Conservation (phyloP, 2,888 invertebrate species). For the Cosmia pyralina region DNA sequence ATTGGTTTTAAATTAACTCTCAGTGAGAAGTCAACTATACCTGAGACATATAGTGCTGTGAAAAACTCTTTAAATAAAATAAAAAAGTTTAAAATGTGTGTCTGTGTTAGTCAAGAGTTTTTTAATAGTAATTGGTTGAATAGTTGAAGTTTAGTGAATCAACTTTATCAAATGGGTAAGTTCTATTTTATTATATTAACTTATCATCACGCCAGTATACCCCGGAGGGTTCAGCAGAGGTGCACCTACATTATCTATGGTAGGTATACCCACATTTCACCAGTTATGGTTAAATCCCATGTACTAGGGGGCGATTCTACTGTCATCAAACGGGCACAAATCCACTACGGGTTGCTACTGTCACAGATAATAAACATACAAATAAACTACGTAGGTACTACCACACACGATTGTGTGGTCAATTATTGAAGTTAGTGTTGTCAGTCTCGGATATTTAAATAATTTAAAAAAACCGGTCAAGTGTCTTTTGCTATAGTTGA, state of each 20-base stretch:
- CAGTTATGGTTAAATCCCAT: not conserved
- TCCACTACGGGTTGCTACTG: too few species aligned
- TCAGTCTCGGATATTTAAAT: not conserved
- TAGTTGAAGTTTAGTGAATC: conserved; percentile 31
- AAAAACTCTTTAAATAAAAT: too few species aligned
- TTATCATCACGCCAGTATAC: not conserved
- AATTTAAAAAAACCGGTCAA: conserved; percentile 4
- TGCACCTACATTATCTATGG: not conserved
- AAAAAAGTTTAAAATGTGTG: not conserved
- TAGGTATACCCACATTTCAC: not conserved
- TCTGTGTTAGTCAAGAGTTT: not conserved
- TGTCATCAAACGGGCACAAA: not conserved
- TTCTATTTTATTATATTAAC: not conserved
- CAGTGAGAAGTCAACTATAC: conserved; percentile 9
- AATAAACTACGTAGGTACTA: too few species aligned
- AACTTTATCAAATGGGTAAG: conserved; percentile 41
- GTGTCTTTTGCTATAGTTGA: not conserved
- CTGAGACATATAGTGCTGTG: not conserved
- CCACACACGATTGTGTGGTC: not conserved
- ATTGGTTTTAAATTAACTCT: not conserved
- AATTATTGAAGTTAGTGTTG: not conserved
- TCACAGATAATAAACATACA: too few species aligned
- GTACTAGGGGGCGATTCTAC: not conserved
- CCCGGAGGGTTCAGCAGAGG: not conserved
- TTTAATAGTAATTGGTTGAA: conserved; percentile 12